Percentiles rank a stretch among this genome's conserved stretches.
These are phyloP conservation scores for Papilio glaucus DNA, from an alignment of 1,140 invertebrate genomes.

Conservation along the genomic window DNA sequence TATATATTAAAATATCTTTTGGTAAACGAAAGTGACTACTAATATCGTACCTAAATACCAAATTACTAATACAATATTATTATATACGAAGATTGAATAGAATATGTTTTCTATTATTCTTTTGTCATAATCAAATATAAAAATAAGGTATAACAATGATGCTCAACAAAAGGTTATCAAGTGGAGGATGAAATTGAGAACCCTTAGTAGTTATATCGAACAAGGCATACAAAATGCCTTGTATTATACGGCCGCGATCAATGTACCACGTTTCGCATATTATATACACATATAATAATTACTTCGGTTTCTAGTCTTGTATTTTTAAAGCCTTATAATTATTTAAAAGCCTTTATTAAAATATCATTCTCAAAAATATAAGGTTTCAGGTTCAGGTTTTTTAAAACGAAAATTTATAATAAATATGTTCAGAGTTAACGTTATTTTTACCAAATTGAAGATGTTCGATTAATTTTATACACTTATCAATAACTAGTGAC, in stretches of 20 bases:
- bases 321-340: background rate
- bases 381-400: no score
- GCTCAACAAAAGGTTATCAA: conserved; percentile 10
- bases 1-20: no score
- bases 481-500: no score
- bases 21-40: no score
- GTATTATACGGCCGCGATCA: background rate
- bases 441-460: no score
- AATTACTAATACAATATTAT: background rate
- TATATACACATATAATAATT: background rate
- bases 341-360: background rate
- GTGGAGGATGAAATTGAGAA: conserved; percentile 16
- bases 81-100: background rate
- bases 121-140: conserved; percentile 7
- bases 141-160: conserved; percentile 8
- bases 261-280: background rate
- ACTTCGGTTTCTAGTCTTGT: background rate
- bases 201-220: background rate
- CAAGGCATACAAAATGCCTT: background rate
- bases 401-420: no score
- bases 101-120: conserved; percentile 7
- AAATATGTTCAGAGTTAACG: no score
- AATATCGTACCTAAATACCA: no score
- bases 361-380: no score
- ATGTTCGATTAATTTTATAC: no score